Evolutionary conservation across 1,140 invertebrate species (phyloP), one percentile per base, ranked within the genome.

Genomic region (Diprion similis): DNA sequence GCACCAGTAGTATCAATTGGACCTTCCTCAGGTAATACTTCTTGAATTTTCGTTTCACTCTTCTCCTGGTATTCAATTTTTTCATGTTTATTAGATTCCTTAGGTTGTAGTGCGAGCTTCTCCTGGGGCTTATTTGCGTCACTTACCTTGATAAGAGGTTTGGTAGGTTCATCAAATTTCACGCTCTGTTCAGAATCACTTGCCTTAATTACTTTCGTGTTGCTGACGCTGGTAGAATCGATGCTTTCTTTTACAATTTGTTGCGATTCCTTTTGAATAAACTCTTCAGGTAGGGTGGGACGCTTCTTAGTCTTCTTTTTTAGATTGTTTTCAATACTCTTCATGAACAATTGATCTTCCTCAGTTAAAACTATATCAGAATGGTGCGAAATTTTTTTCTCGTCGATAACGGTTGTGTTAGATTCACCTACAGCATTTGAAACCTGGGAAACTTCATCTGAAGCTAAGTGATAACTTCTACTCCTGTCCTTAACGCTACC

Each of bases 401-500:
- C 9, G n/a, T 15, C n/a, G n/a, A 8, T 59, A 37, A 37, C 6
- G 11, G 9, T 13, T 59, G 7, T 59, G 11, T 59, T 17, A 59
- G 51, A 59, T 59, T 59, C 51, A 59, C 51, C 51, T 59, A 59
- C 51, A 59, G 51, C 51, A 17, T 9, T 17, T 59, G n/a, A 1
- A 15, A 59, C 51, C 51, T 59, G 51, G n/a, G 51, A 17, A 59
- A 59, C 51, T 13, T 13, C n/a, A 59, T 17, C 51, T 59, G 51
- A 59, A 59, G 51, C 11, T 17, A 17, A 59, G 51, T 8, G 51
- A 45, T 19, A 48, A 73, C 68, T 78, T 24, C 78, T 83, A 76
- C 76, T 84, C 73, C 84, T 82, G 75, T 83, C 77, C 74, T 83
- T 82, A 51, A 87, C 81, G 77, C 86, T 88, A 71, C 86, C 86